Evolutionary conservation across 2,888 invertebrate genomes (phyloP).

Genomic region (Chelonus formosanus): DNA sequence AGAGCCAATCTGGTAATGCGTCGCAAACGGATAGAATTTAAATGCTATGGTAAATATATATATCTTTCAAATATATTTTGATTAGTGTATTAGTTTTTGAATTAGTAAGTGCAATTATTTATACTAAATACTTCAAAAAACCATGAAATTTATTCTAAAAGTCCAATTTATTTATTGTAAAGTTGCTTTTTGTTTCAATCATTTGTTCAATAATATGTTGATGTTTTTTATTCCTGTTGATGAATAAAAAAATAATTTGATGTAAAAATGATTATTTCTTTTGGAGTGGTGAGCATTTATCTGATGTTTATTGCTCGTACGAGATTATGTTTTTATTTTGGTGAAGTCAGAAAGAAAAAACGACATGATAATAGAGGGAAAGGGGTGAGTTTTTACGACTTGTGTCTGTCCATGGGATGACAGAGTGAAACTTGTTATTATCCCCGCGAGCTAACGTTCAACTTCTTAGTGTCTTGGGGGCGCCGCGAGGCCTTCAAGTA

Average conservation of each 20-base stretch:
- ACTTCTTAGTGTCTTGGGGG: conserved; percentile 52
- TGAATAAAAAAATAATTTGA: too few relatives aligned
- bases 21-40: conserved; percentile 36
- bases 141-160: too few relatives aligned
- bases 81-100: too few relatives aligned
- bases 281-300: background rate
- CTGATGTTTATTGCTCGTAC: background rate
- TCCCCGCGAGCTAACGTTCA: conserved; percentile 51
- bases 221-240: too few relatives aligned
- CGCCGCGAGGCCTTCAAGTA: conserved; percentile 30
- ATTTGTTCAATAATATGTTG: too few relatives aligned
- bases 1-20: conserved; percentile 63
- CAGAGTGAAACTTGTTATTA: conserved; percentile 62
- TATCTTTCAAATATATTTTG: too few relatives aligned
- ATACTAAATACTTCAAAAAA: too few relatives aligned
- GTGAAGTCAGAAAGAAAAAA: background rate
- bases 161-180: too few relatives aligned
- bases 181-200: too few relatives aligned
- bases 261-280: too few relatives aligned
- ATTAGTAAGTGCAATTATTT: too few relatives aligned
- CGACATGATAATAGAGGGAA: conserved; percentile 9
- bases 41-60: background rate
- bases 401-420: conserved; percentile 57
- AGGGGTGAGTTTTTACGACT: conserved; percentile 53
- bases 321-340: background rate